Evolutionary conservation across 2,113 vertebrate species (phyloP), one percentile per base, ranked within the genome.

Genomic region (Oostethus manadensis): DNA sequence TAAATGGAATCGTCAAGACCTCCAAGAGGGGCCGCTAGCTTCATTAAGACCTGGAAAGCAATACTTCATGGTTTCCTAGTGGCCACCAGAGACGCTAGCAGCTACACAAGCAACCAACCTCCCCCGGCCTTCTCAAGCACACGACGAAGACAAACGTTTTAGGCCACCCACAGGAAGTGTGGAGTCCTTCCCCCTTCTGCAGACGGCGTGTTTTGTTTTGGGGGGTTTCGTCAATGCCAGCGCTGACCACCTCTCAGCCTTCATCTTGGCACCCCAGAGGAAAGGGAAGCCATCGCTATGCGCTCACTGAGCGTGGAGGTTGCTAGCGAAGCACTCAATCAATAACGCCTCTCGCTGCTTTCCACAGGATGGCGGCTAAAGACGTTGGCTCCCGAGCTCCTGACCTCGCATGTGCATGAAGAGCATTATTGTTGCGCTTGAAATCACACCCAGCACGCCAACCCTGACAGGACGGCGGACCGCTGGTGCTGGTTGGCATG

Each of bases 281-380:
- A 58, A 56, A 64, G 16, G 51, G 22, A 49, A 48, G 69, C 72
- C 59, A 85, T 84, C 58, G 74, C 83, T 78, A 68, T 64, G 51
- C 8, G 29, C 8, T 33, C 29, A 33, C 29, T 1, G 63, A 78
- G 69, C 0, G 1, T 56, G 26, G 38, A 61, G 42, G 45, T 53
- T 58, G 64, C 66, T 71, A 53, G 62, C 66, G 51, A 23, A 17
- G 64, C 66, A 71, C 74, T 80, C 79, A 75, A 75, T 73, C 70
- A 83, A 83, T 82, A 79, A 80, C 76, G 60, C 16, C 63, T 44
- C 57, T 60, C 64, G 54, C 29, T 16, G 9, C 60, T 54, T 22
- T 53, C 13, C 35, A 48, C 40, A 29, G 42, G 1, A 60, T 62
- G 11, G 10, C 3, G 10, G 11, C 38, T 42, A 42, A 13, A 42